Base-by-base conservation (phyloP, 2,113 vertebrate species). In the Hippopotamus amphibius region DNA sequence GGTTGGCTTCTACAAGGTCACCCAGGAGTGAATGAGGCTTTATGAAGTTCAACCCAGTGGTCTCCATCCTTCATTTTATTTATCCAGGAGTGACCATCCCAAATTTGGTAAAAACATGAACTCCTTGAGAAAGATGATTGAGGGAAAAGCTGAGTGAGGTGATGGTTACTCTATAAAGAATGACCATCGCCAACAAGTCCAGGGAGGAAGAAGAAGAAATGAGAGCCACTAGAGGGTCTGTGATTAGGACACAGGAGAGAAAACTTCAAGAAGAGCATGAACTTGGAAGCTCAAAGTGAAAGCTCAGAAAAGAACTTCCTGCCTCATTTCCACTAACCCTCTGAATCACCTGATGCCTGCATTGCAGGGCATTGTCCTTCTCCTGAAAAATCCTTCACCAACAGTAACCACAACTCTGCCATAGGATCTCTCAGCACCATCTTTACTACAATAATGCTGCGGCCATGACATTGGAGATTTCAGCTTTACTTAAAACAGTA, bases 401-500 rank as follows among this genome's bases (percentile, higher is more conserved):
- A 50, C 10, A 66, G 26, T 30, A 37, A 41, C 7, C 30, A 30
- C 1, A 5, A 3, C 53, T 46, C 81, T 82, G 24, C 66, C 37
- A 33, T 6, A 37, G 14, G 41, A 66, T 11, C 16, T 16, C 63
- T 28, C 43, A 59, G 43, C 3, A 2, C 3, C 48, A 13, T 19
- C 33, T 55, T 33, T 22, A 65, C n/a, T 55, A 94, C 81, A 84
- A 2, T 28, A 50, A 93, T 10, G 1, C 3, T 81, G 15, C 41
- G 1, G 17, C 55, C 57, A 28, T 81, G 28, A 43, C 80, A 28
- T 50, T 91, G 53, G 65, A 84, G 46, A 77, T 28, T 71, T 41
- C 71, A 69, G 24, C n/a, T 88, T 84, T 87, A 92, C 63, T 88
- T 94, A 90, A 93, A 88, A 94, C n/a, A 91, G 0, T 91, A 88